phyloP scores from a whole-genome alignment of 2,797 vertebrate genomes.

The Chanos chanos region DNA sequence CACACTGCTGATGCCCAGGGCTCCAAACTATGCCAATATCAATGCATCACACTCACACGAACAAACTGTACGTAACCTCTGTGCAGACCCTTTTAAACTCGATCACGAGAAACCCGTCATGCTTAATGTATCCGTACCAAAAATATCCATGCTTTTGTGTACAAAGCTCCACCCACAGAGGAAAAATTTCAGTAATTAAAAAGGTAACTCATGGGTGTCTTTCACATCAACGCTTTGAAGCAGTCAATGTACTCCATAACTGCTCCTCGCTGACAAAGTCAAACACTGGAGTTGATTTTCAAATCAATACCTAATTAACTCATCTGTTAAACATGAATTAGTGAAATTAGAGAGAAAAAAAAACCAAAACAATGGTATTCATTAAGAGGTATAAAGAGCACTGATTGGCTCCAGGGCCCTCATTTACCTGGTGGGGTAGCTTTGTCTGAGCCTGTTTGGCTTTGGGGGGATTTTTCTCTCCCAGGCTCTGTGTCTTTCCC shows the following conservation, averaged over 20 bases:
- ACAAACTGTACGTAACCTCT: neutral
- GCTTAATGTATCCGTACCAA: conserved; percentile 29
- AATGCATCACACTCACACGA: conserved; percentile 41
- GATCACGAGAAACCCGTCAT: neutral
- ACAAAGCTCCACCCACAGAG: neutral
- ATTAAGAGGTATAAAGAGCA: no score
- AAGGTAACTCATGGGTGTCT: no score
- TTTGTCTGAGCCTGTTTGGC: conserved; percentile 55
- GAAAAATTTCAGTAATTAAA: no score
- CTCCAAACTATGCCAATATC: no score
- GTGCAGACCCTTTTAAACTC: no score
- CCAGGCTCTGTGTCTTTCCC: conserved; percentile 65
- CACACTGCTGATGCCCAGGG: conserved; percentile 3
- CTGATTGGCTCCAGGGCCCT: neutral
- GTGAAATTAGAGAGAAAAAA: conserved; percentile 27
- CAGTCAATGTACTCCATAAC: no score
- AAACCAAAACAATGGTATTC: neutral
- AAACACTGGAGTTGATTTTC: no score
- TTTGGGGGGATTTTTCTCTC: conserved; percentile 29
- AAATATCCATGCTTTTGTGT: no score
- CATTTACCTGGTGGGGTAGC: conserved; percentile 23
- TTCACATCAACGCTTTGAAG: no score
- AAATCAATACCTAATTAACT: neutral
- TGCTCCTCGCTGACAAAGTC: no score
- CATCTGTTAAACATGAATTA: neutral